Conservation (phyloP, 2,888 invertebrate species). For the Xestia ashworthii region DNA sequence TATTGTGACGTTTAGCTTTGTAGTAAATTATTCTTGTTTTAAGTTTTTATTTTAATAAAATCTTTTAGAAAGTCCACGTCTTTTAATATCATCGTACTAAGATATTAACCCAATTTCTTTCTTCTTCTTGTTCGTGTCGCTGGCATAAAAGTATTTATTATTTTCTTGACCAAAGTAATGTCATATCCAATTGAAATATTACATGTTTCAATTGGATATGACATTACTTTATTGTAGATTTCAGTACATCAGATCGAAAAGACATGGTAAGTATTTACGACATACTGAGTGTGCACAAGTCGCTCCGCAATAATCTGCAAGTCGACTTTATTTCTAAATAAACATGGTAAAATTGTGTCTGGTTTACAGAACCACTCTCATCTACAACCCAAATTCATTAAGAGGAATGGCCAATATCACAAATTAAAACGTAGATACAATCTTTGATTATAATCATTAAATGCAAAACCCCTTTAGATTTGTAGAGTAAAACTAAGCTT, state of each 20-base stretch:
- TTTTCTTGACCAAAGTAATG: too few relatives aligned
- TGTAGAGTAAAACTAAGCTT: not conserved
- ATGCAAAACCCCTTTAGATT: not conserved
- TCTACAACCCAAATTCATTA: constrained; percentile 7
- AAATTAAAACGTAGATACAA: not conserved
- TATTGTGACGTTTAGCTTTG: not conserved
- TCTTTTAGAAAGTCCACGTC: too few relatives aligned
- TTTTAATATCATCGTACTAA: not conserved
- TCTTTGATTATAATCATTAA: not conserved
- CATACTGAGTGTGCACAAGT: constrained; percentile 18
- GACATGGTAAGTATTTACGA: not conserved
- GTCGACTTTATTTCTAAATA: constrained; percentile 30
- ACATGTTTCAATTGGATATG: too few relatives aligned
- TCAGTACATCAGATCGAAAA: constrained; percentile 15
- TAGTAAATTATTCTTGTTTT: not conserved
- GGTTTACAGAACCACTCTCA: not conserved
- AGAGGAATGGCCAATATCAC: constrained; percentile 35
- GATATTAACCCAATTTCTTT: too few relatives aligned
- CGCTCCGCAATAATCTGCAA: constrained; percentile 28
- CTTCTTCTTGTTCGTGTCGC: too few relatives aligned
- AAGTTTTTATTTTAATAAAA: constrained; percentile 6
- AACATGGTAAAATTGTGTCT: constrained; percentile 4
- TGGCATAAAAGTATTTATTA: too few relatives aligned
- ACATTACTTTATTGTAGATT: constrained; percentile 8
- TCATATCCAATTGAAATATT: too few relatives aligned